These are phyloP conservation scores for Clupea harengus DNA, from an alignment of 2,113 vertebrate genomes.

Conservation along the genomic window DNA sequence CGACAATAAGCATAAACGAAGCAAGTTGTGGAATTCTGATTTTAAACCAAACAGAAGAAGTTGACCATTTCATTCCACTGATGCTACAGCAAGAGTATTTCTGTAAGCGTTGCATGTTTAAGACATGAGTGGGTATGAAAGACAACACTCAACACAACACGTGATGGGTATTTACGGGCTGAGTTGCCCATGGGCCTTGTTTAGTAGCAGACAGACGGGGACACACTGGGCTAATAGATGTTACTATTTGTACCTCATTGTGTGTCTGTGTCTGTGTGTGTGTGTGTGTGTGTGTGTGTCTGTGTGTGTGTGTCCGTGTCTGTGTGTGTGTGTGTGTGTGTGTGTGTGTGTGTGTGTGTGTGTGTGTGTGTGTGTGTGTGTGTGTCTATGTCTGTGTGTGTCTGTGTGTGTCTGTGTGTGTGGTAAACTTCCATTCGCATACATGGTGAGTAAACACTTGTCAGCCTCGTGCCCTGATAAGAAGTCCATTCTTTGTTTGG, in stretches of 20 bases:
- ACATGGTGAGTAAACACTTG: not conserved
- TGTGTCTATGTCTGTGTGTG: too few relatives aligned
- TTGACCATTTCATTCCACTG: too few relatives aligned
- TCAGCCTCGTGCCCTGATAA: not conserved
- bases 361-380: too few relatives aligned
- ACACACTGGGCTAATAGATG: too few relatives aligned
- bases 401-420: too few relatives aligned
- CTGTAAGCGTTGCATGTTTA: not conserved
- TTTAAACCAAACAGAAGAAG: too few relatives aligned
- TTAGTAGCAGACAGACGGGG: not conserved
- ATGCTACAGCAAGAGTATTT: not conserved
- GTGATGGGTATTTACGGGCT: not conserved
- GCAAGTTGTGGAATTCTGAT: not conserved
- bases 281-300: too few relatives aligned
- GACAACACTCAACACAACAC: not conserved
- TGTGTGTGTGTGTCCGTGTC: too few relatives aligned
- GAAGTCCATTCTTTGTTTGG: not conserved
- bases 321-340: too few relatives aligned
- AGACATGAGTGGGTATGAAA: not conserved
- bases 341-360: not conserved
- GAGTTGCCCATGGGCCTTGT: not conserved
- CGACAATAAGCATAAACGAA: too few relatives aligned
- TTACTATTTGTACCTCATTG: too few relatives aligned
- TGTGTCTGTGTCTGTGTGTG: too few relatives aligned
- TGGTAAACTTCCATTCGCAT: not conserved